Percentiles rank a stretch among this genome's conserved stretches.
phyloP scores from a whole-genome alignment of 2,888 invertebrate genomes.

The Electrophaes corylata region DNA sequence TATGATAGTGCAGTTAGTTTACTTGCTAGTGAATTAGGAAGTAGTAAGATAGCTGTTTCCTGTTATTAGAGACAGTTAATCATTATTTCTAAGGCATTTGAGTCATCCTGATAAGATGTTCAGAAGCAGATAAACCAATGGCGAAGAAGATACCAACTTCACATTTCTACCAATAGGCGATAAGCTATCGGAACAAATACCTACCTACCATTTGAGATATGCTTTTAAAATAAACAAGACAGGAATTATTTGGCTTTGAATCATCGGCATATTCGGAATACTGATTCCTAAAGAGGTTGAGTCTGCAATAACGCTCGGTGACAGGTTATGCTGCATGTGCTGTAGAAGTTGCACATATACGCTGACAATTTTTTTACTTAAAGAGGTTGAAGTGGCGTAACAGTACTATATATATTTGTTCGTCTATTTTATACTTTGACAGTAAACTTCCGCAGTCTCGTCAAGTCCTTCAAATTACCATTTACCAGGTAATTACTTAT shows the following conservation, averaged over 20 bases:
- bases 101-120: conserved; percentile 30
- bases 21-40: conserved; percentile 5
- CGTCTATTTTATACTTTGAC: too few relatives aligned
- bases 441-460: too few relatives aligned
- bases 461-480: too few relatives aligned
- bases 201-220: conserved; percentile 26
- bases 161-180: conserved; percentile 5
- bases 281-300: too few relatives aligned
- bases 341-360: too few relatives aligned
- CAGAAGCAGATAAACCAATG: conserved; percentile 20
- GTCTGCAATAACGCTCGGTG: too few relatives aligned
- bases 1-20: too few relatives aligned
- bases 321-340: too few relatives aligned
- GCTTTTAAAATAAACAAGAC: neutral
- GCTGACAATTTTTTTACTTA: too few relatives aligned
- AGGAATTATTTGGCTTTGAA: neutral
- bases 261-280: neutral
- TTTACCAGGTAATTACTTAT: too few relatives aligned
- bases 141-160: conserved; percentile 1
- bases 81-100: conserved; percentile 31
- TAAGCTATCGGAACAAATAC: conserved; percentile 12
- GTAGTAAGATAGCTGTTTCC: conserved; percentile 20
- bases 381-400: too few relatives aligned
- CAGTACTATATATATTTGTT: too few relatives aligned
- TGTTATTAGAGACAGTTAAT: conserved; percentile 17